Percentiles rank a stretch among this genome's conserved stretches.
phyloP scores from a whole-genome alignment of 2,888 invertebrate species.

The Eupithecia insigniata region DNA sequence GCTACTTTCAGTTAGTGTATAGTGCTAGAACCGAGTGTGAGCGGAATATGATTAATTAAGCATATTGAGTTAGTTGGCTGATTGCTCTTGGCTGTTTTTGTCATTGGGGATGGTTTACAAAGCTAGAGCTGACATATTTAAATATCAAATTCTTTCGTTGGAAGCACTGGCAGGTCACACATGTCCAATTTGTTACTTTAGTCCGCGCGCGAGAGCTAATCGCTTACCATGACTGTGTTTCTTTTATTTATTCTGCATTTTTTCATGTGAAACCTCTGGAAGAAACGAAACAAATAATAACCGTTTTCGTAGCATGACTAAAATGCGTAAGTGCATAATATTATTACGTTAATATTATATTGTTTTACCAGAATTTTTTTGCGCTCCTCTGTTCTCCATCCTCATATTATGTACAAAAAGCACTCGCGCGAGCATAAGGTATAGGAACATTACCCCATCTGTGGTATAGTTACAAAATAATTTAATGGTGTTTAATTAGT shows the following conservation, averaged over 20 bases:
- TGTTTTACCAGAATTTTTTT: too few species aligned
- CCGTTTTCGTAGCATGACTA: too few species aligned
- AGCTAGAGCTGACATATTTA: background rate
- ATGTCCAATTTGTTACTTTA: background rate
- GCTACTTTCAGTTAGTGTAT: constrained; percentile 81
- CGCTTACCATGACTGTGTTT: background rate
- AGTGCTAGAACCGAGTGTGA: constrained; percentile 73
- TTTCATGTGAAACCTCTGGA: too few species aligned
- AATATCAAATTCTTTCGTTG: background rate
- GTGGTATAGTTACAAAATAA: too few species aligned
- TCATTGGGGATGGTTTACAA: background rate
- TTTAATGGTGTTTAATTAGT: too few species aligned
- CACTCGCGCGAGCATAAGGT: too few species aligned
- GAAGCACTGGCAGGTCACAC: background rate
- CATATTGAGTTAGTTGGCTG: constrained; percentile 57
- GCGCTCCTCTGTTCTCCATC: too few species aligned
- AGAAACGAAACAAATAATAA: too few species aligned
- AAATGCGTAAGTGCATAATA: too few species aligned
- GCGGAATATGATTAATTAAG: constrained; percentile 80
- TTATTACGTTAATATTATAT: too few species aligned
- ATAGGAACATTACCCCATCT: too few species aligned
- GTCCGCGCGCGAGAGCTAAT: background rate
- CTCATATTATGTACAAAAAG: too few species aligned
- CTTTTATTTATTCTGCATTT: background rate
- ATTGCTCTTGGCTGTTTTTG: constrained; percentile 44